Base-by-base conservation (phyloP, 2,797 vertebrate genomes). In the Bryconaethiops microstoma region DNA sequence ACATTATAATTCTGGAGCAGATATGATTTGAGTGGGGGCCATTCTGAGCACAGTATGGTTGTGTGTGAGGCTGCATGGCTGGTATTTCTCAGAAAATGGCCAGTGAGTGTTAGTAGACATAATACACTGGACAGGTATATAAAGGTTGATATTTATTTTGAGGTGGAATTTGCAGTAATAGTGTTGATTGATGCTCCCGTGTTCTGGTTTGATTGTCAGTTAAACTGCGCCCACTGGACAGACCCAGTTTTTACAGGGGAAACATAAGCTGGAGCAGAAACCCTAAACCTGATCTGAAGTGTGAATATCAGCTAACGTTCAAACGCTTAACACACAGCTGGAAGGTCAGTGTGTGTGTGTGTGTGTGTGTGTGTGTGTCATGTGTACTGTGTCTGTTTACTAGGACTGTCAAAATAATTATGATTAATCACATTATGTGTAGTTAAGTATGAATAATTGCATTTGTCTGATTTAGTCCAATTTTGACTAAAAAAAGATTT, bases 171-270 rank as follows among this genome's bases (percentile, higher is more conserved):
- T 16, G 25, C 4, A 35, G 5, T 29, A 16, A 14, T 13, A 62
- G 60, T 29, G 9, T 57, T 1, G 14, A 2, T 19, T 35, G 1
- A 52, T 55, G 4, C 8, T 35, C 19, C 9, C 52, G 42, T 23
- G 48, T 40, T 16, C 70, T 3, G 25, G 10, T 73, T 68, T 78
- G 21, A 54, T 4, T 76, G 17, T 21, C 86, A 95, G 94, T 95
- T 69, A 91, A 92, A 85, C 79, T 93, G 86, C 82, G 88, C 67
- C 87, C 91, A 54, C 93, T 92, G 21, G 78, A 69, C 2, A 63
- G 25, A 62, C 91, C 89, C 1, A 78, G 16, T 1, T 55, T 94
- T 78, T 86, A 0, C 1, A 74, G 74, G 7, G 90, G 82, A 0
- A 52, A 35, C 63, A 73, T 94, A 48, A 86, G 64, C 0, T 94